Percentiles rank a stretch among this genome's conserved stretches.
phyloP scores from a whole-genome alignment of 2,113 vertebrate genomes.

The Sarotherodon lohbergeri region DNA sequence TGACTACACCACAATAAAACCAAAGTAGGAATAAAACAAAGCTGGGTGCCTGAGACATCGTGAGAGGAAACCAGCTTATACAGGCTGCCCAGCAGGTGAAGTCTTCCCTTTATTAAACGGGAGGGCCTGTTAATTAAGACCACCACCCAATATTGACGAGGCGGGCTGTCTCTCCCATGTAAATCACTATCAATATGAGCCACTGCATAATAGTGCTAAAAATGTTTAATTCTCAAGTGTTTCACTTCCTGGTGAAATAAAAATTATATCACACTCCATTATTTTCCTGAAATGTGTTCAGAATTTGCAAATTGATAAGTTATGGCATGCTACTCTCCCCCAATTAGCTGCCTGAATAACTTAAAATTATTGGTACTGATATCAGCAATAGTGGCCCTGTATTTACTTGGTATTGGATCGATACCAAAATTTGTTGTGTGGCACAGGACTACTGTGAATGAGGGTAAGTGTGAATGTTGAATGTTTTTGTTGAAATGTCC shows the following conservation, averaged over 20 bases:
- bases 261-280: neutral
- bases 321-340: neutral
- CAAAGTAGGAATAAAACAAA: neutral
- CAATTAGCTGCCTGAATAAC: neutral
- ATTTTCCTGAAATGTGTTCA: neutral
- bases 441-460: neutral
- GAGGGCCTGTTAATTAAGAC: neutral
- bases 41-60: neutral
- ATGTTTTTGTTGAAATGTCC: neutral
- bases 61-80: neutral
- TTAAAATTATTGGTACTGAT: neutral
- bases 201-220: neutral
- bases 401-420: neutral
- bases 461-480: neutral
- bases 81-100: neutral
- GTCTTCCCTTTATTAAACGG: neutral
- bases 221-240: neutral
- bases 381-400: neutral
- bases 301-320: neutral
- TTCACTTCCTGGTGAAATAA: neutral
- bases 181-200: neutral
- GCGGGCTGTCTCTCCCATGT: neutral
- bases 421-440: neutral
- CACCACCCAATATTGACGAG: neutral
- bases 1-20: neutral